Evolutionary conservation across 2,888 invertebrate species (phyloP), one percentile per base, ranked within the genome.

Genomic region (Amiota mariae): DNA sequence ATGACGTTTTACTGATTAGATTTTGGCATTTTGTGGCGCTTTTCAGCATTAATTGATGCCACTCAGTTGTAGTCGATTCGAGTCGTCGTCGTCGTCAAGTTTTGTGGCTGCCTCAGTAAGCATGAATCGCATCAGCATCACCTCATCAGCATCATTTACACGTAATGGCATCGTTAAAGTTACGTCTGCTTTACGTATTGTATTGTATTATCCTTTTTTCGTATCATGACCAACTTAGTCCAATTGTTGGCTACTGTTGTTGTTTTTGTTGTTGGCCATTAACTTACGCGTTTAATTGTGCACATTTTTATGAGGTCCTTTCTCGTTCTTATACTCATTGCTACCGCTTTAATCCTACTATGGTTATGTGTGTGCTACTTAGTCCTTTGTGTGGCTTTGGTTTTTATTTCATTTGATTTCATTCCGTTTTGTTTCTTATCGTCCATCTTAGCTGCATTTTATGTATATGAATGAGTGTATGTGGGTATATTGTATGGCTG

Each of bases 121-220:
- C n/a, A 3, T 51, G 54, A 59, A 51, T 75, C 75, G 77, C 81
- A 79, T 85, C 84, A 83, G 77, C 83, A 77, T 81, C 85, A 84
- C 84, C 85, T 84, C 84, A 84, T 84, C 85, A 85, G 84, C 85
- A 78, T 84, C 84, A 84, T 84, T 84, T 84, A 85, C 85, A 85
- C 85, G 79, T 84, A 84, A 84, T 85, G 84, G 84, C 76, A 73
- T 76, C 85, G 80, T 84, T 82, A 84, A 82, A 82, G 73, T 76
- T 82, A 79, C 83, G 81, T 85, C 78, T 81, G 77, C 24, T 20
- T 63, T 57, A 47, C 47, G 46, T 36, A 2, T n/a, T n/a, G n/a
- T 54, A 9, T 18, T 57, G 47, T 72, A 51, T 66, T 68, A 68
- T 68, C 67, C 67, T 68, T 64, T 72, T 47, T 72, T 66, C 66